Base-by-base conservation (phyloP, 2,888 invertebrate genomes). In the Pocota personata region DNA sequence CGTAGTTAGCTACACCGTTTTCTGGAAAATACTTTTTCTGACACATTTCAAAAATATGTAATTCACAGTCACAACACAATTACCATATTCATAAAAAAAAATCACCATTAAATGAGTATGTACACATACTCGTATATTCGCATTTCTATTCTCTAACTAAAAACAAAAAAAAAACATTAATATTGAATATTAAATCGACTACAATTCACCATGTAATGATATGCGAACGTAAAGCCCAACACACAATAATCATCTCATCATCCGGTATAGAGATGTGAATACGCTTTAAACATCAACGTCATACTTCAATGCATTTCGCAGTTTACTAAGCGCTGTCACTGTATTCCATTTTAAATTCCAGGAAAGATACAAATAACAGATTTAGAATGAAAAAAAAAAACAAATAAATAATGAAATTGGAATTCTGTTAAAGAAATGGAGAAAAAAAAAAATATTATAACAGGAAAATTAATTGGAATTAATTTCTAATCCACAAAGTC, bases 391-490 rank as follows among this genome's bases (percentile, higher is more conserved):
- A 37, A 24, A 35, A 14, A 4, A 30, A 16, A 52, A 27, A 46
- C 7, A 30, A 58, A 48, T 40, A 46, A 55, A 16, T n/a, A 58
- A 60, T 43, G 10, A 48, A 69, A 55, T 67, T 67, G 14, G 32
- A 69, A 55, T 67, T 67, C 37, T 66, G 19, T 66, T 10, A 3
- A 69, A 69, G 57, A 55, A 55, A 69, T 71, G 30, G 24, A 19
- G 16, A 67, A 10, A 40, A 52, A 75, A 67, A 10, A 40, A 52
- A 75, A 55, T 62, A 75, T 62, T 72, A 40, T 60, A 78, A 50
- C 64, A 73, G 58, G 67, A 73, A 78, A 78, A 83, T 83, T 78
- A 78, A 83, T 83, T 83, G 73, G 73, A 78, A 78, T 83, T 83
- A 67, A 83, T 83, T 83, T 78, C 78, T 67, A 67, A 78, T 78